A percentile compares a stretch with the other conserved stretches of the same genome.
Conservation (phyloP, 2,888 invertebrate species). For the Linyphia triangularis region DNA sequence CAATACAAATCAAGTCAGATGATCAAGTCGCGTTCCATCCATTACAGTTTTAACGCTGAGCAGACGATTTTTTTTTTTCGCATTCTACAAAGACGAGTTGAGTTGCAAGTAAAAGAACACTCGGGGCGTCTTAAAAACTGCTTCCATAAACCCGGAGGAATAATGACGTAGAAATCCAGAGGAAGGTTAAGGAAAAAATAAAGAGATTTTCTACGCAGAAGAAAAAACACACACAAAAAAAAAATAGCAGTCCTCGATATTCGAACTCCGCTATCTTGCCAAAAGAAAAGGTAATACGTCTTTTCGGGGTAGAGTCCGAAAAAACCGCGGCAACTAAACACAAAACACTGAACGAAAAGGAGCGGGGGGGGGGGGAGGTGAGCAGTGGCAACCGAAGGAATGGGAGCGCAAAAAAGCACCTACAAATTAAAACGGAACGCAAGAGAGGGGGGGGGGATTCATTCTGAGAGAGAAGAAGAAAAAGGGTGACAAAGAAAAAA, state of each 20-base stretch:
- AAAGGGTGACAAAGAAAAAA: constrained; percentile 56
- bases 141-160: constrained; percentile 29
- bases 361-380: not conserved
- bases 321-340: constrained; percentile 53
- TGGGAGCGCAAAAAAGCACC: constrained; percentile 41
- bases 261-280: constrained; percentile 66
- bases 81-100: constrained; percentile 20
- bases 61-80: constrained; percentile 37
- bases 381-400: constrained; percentile 41
- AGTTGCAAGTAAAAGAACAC: constrained; percentile 29
- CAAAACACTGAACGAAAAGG: constrained; percentile 38
- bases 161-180: constrained; percentile 42
- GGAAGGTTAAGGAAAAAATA: constrained; percentile 4
- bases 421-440: constrained; percentile 58
- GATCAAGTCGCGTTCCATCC: constrained; percentile 24
- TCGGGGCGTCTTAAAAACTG: constrained; percentile 28
- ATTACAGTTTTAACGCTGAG: constrained; percentile 14
- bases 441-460: constrained; percentile 5
- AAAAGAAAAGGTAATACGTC: constrained; percentile 73
- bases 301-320: constrained; percentile 50
- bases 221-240: not conserved
- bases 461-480: constrained; percentile 37
- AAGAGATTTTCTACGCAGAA: constrained; percentile 35
- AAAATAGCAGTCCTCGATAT: constrained; percentile 46
- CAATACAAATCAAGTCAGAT: not conserved